Conservation (phyloP, 1,140 invertebrate species). For the Drosophila sp. region DNA sequence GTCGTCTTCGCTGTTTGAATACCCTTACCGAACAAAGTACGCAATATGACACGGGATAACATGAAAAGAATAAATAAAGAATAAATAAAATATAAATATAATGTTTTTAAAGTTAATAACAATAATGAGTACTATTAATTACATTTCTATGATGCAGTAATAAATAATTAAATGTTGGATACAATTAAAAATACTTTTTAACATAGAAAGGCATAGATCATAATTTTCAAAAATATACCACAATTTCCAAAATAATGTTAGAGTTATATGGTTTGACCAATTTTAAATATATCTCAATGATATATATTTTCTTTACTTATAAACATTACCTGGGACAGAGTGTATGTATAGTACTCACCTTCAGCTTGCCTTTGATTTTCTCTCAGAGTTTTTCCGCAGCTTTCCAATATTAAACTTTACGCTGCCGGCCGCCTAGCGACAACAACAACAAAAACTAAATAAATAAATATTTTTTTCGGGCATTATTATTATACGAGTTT, state of each 20-base stretch:
- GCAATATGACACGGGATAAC: background rate
- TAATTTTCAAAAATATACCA: too few relatives aligned
- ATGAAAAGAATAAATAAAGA: background rate
- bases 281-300: too few relatives aligned
- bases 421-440: constrained; percentile 48
- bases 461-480: constrained; percentile 46
- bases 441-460: constrained; percentile 32
- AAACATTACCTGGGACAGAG: background rate
- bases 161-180: too few relatives aligned
- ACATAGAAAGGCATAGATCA: too few relatives aligned
- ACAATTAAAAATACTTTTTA: too few relatives aligned
- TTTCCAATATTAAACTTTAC: constrained; percentile 73
- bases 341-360: background rate
- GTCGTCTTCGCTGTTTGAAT: constrained; percentile 56
- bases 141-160: too few relatives aligned
- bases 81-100: background rate
- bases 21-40: background rate
- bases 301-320: background rate
- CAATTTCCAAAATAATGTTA: too few relatives aligned
- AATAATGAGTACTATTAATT: too few relatives aligned
- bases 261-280: too few relatives aligned
- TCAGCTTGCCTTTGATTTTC: constrained; percentile 22
- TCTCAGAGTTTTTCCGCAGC: constrained; percentile 61
- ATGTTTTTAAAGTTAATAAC: background rate
- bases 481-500: constrained; percentile 78